These are phyloP conservation scores for Manis pentadactyla DNA, from an alignment of 2,797 vertebrate species.

Conservation along the genomic window DNA sequence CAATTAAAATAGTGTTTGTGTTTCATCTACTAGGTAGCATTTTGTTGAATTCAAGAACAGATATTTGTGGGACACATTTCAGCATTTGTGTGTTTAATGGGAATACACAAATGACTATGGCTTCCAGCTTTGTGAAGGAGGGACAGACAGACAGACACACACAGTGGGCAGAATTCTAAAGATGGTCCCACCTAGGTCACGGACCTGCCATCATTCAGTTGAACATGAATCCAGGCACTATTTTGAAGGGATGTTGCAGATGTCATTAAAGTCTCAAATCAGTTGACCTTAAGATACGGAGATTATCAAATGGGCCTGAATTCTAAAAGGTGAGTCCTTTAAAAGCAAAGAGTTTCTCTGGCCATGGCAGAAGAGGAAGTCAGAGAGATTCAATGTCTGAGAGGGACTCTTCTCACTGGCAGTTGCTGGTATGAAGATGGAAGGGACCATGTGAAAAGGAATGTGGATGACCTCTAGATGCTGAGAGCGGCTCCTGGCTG, in stretches of 20 bases:
- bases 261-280: not conserved
- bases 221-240: not conserved
- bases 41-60: not conserved
- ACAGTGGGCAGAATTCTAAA: not conserved
- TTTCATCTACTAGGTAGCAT: not conserved
- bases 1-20: not conserved
- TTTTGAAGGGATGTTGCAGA: not conserved
- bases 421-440: not conserved
- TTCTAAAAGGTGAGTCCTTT: not conserved
- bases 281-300: not conserved
- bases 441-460: not conserved
- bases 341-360: not conserved
- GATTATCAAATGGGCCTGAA: not conserved
- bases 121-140: not conserved
- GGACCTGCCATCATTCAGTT: not conserved
- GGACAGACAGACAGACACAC: accelerated
- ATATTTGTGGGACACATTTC: not conserved
- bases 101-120: not conserved
- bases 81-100: not conserved
- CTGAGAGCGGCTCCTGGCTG: not conserved
- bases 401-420: not conserved
- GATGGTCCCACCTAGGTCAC: not conserved
- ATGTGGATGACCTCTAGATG: not conserved
- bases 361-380: not conserved
- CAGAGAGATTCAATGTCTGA: not conserved